Evolutionary conservation across 1,140 invertebrate species (phyloP), one percentile per base, ranked within the genome.

Genomic region (Hesperophylax magnus): DNA sequence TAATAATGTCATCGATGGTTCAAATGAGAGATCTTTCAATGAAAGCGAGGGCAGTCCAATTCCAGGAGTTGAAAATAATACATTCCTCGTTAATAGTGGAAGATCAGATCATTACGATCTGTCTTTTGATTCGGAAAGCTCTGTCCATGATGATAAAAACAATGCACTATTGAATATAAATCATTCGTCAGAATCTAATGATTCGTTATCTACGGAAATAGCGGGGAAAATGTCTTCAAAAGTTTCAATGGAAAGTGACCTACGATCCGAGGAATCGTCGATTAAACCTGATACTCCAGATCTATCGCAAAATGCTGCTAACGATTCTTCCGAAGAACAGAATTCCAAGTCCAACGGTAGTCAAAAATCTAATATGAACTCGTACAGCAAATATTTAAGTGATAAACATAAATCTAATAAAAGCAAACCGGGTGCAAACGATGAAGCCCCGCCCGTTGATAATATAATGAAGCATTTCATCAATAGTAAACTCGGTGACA

Each of bases 41-140:
- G 78, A 80, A 65, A 80, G 78, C n/a, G 78, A 80, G 53, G 31
- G 54, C 6, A 80, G 78, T 22, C 74, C 61, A 15, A 81, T 69
- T n/a, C 24, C 17, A 31, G 74, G 60, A 15, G 39, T 39, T 15
- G 63, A 76, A 60, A 81, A 81, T 39, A 81, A 76, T 34, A 81
- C 79, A 1, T 81, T 81, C 31, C 71, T 81, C 3, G 74, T 81
- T 4, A 81, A 81, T 53, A 77, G 76, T 22, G 71, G 78, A 60
- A 79, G 77, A 72, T 80, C 82, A 1, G 82, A 84, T 75, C 78
- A 80, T 76, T 81, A 81, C 47, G 80, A 84, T 24, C 60, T 80
- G 8, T 81, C 82, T n/a, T 84, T 81, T 61, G 80, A 84, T 52
- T 84, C 82, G 3, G 76, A 78, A 4, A 80, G 72, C 65, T 69